Evolutionary conservation across 2,888 invertebrate species (phyloP), one percentile per base, ranked within the genome.

Genomic region (Pammene fasciana): DNA sequence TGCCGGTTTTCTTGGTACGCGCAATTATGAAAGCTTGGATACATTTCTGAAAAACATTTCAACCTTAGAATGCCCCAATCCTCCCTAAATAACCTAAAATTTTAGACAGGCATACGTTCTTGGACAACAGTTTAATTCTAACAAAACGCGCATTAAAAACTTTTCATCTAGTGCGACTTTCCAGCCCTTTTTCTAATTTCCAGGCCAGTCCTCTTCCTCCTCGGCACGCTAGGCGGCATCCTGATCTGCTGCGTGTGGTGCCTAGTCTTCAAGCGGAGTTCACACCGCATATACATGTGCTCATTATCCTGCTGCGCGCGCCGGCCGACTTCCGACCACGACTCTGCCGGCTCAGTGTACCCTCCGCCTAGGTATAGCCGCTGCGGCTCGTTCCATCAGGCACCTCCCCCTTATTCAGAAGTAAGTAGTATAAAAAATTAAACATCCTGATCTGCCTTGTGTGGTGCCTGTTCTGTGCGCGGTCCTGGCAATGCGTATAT

Each of bases 331-430:
- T 96, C 96, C 0, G 96, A 97, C 78, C 95, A 95, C 36, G 96
- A 96, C 84, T 97, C 96, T 0, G 95, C 96, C 5, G 96, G 96
- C 48, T 96, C 96, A 0, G 96, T 96, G 79, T 97, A 96, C 86
- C 95, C 96, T 0, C 97, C 97, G 9, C 97, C 97, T 0, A 96
- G 96, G 78, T 97, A 97, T 85, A 96, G 96, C 83, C 95, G 97
- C 81, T 97, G 97, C 81, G 95, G 95, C 71, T 97, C 97, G 70
- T 96, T 97, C 83, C 96, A 96, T 80, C 96, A 96, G 82, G 95
- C 95, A 2, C 97, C 97, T 38, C 97, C 97, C 18, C 97, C 97
- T 0, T 97, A 97, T 87, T 95, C 96, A 72, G 97, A 97, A 94
- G 97, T 97, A 81, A 13, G 16, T 18, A 0, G 1, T 4, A 10